Evolutionary conservation across 2,113 vertebrate species (phyloP).

Genomic region (Albula glossodonta): DNA sequence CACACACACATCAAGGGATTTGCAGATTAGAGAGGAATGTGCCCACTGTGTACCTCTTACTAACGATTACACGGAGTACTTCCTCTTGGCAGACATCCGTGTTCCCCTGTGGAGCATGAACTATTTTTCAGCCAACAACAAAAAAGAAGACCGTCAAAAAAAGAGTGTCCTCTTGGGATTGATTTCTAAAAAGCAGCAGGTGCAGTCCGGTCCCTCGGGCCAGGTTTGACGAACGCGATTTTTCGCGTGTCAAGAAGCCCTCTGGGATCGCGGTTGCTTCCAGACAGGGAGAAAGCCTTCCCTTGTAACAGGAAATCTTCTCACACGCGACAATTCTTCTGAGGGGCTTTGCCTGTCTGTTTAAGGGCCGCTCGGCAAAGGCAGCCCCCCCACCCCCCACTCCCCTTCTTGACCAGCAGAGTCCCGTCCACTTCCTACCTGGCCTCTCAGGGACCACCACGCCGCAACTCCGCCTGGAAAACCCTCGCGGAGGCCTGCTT

Average conservation of each 20-base stretch:
- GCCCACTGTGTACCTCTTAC: neutral
- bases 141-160: neutral
- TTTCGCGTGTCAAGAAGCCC: conserved; percentile 38
- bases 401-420: conserved; percentile 28
- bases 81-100: conserved; percentile 1
- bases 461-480: conserved; percentile 5
- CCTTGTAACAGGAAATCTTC: conserved; percentile 66
- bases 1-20: neutral
- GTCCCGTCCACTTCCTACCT: conserved; percentile 46
- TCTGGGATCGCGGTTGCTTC: conserved; percentile 23
- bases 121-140: neutral
- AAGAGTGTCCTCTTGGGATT: neutral
- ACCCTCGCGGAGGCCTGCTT: conserved; percentile 32
- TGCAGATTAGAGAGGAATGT: neutral
- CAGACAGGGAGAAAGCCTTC: conserved; percentile 39
- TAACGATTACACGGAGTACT: conserved; percentile 4
- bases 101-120: neutral
- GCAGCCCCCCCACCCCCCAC: conserved; percentile 24
- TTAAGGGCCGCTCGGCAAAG: conserved; percentile 26
- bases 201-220: conserved; percentile 31
- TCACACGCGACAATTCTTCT: conserved; percentile 61
- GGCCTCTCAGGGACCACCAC: conserved; percentile 44
- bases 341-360: conserved; percentile 32
- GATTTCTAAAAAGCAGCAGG: conserved; percentile 36
- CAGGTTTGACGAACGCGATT: conserved; percentile 17